phyloP scores from a whole-genome alignment of 2,797 vertebrate species.

The Peromyscus aztecus region DNA sequence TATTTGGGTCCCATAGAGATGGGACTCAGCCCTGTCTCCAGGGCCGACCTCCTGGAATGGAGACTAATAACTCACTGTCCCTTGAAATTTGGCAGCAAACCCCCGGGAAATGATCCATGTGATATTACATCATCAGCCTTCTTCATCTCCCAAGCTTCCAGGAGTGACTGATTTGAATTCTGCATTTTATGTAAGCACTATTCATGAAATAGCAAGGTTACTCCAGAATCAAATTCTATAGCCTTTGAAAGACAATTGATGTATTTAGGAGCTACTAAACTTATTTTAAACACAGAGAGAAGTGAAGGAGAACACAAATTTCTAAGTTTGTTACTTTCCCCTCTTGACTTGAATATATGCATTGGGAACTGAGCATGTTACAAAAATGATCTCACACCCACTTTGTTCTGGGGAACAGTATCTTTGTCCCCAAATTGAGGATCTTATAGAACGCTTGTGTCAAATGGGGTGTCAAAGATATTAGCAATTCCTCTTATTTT shows the following conservation, averaged over 20 bases:
- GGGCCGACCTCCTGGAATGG: not conserved
- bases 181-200: not conserved
- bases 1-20: slow-evolving; percentile 7
- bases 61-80: not conserved
- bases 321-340: not conserved
- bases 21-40: not conserved
- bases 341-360: not conserved
- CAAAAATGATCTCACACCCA: not conserved
- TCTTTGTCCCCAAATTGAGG: not conserved
- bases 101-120: not conserved
- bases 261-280: not conserved
- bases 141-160: not conserved
- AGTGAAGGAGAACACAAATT: not conserved
- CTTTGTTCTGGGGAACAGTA: not conserved
- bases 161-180: not conserved
- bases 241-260: not conserved
- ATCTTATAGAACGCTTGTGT: not conserved
- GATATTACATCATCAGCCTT: not conserved
- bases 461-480: not conserved
- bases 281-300: not conserved
- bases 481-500: not conserved
- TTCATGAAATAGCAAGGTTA: not conserved
- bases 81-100: not conserved
- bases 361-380: not conserved
- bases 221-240: not conserved